Conservation (phyloP, 2,888 invertebrate species). For the Eucera pruinosa region DNA sequence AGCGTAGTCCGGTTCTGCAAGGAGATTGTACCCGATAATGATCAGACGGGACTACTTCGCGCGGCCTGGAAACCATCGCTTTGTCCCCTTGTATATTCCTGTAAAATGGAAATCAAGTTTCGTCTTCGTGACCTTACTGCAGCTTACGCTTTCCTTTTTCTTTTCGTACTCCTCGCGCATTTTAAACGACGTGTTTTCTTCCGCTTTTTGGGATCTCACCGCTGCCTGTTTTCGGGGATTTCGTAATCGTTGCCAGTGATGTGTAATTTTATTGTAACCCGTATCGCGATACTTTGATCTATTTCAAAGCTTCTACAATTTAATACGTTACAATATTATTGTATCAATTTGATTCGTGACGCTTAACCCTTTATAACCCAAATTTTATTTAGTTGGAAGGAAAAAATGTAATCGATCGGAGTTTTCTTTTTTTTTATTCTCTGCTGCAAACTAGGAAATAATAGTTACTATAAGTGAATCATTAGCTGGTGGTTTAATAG, state of each 20-base stretch:
- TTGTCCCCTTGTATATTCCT: slow-evolving; percentile 3
- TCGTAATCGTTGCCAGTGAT: background rate
- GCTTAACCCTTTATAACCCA: too few relatives aligned
- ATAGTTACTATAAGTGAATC: too few relatives aligned
- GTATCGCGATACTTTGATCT: background rate
- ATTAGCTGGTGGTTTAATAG: too few relatives aligned
- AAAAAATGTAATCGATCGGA: too few relatives aligned
- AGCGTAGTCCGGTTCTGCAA: slow-evolving; percentile 36
- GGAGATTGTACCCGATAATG: slow-evolving; percentile 45
- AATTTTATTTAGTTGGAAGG: too few relatives aligned
- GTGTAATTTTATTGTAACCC: background rate
- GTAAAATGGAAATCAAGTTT: slow-evolving; percentile 39
- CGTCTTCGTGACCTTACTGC: slow-evolving; percentile 12
- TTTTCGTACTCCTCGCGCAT: background rate
- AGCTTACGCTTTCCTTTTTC: slow-evolving; percentile 20
- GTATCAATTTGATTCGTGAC: too few relatives aligned
- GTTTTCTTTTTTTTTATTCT: too few relatives aligned
- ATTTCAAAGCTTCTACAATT: background rate
- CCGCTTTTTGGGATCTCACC: background rate
- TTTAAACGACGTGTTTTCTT: background rate
- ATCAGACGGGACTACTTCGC: slow-evolving; percentile 37
- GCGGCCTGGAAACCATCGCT: slow-evolving; percentile 9
- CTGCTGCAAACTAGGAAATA: too few relatives aligned
- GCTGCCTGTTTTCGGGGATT: background rate
- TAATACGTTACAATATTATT: too few relatives aligned